Evolutionary conservation across 1,140 invertebrate genomes (phyloP), one percentile per base, ranked within the genome.

Genomic region (Anoplolepis gracilipes): DNA sequence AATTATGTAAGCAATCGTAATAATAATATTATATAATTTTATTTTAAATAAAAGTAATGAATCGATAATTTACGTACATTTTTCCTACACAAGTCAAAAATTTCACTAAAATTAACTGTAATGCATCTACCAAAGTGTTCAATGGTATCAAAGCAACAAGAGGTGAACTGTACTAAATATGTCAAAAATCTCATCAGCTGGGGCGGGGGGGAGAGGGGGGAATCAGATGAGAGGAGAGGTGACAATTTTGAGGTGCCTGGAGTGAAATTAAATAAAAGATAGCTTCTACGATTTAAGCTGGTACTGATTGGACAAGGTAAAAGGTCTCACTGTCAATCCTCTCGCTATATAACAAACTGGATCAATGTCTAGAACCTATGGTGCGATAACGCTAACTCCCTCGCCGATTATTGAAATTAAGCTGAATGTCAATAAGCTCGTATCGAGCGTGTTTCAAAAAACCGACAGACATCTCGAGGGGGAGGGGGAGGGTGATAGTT

Each of bases 361-460:
- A 90, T 90, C 88, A 89, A 90, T 90, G 88, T 87, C 79, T 69
- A 89, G 57, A 25, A 84, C 76, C 88, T 89, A 89, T 90, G 67
- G 77, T 85, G 49, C 2, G 19, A 33, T 84, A 67, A 30, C 46
- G 76, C 77, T 86, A 89, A 86, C 78, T 88, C 30, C 19, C 5
- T 30, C 61, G 33, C 39, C 22, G 46, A 10, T 36, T 4, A 36
- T n/a, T n/a, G n/a, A 22, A 22, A 42, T 49, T 49, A 49, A 30
- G 0, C 11, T 19, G 46, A 57, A 6, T 49, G 36, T 73, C 67
- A 72, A n/a, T n/a, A n/a, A 72, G 19, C 28, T 10, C n/a, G 1
- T n/a, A 22, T 10, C 16, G 22, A 57, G 33, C 64, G 57, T 7
- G 22, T 53, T 4, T 13, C 1, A 19, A 36, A 36, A 36, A 36